A percentile compares a stretch with the other conserved stretches of the same genome.
These are phyloP conservation scores for Cryptocephalus moraei DNA, from an alignment of 2,888 invertebrate species.

Conservation along the genomic window DNA sequence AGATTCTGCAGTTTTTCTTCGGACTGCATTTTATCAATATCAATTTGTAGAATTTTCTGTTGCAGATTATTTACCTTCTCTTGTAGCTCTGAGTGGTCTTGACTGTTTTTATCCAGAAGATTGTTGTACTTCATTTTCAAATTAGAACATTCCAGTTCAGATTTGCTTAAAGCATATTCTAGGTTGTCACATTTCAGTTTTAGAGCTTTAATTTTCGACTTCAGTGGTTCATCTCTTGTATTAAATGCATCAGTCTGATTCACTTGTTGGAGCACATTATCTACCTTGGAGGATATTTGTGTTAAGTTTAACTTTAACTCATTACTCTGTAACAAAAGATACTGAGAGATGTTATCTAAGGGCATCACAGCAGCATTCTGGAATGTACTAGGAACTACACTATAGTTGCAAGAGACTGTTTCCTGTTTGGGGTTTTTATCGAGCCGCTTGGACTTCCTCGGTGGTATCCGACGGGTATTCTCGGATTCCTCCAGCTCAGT, in stretches of 20 bases:
- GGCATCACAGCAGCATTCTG: background rate
- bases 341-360: constrained; percentile 37
- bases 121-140: constrained; percentile 11
- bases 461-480: constrained; percentile 8
- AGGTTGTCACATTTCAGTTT: constrained; percentile 34
- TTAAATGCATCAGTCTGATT: constrained; percentile 21
- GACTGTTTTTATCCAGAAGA: background rate
- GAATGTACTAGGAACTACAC: constrained; percentile 5
- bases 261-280: constrained; percentile 39
- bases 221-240: constrained; percentile 17
- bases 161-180: constrained; percentile 19
- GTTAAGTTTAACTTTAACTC: constrained; percentile 55
- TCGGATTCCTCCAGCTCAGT: constrained; percentile 16
- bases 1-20: constrained; percentile 6
- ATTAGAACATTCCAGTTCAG: constrained; percentile 12
- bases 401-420: constrained; percentile 2
- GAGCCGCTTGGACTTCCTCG: constrained; percentile 12
- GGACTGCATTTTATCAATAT: constrained; percentile 4
- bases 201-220: constrained; percentile 33
- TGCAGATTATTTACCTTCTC: constrained; percentile 11
- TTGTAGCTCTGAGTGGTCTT: constrained; percentile 4
- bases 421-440: constrained; percentile 1
- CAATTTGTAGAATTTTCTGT: constrained; percentile 8
- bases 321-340: constrained; percentile 50
- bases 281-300: constrained; percentile 54